phyloP scores from a whole-genome alignment of 2,888 invertebrate genomes.

The Phyllotreta striolata region DNA sequence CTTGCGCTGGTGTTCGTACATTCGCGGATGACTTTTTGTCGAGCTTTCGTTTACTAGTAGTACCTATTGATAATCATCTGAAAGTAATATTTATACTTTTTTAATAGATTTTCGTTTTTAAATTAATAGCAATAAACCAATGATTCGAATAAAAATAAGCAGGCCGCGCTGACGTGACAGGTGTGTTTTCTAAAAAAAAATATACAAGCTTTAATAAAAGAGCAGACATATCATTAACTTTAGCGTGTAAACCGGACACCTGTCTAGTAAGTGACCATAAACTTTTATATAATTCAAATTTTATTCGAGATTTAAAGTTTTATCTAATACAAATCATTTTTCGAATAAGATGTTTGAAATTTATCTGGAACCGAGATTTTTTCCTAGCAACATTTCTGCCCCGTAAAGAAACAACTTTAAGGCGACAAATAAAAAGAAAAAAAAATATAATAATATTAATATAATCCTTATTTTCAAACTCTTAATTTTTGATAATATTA shows the following conservation, averaged over 20 bases:
- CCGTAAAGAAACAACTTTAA: too few relatives aligned
- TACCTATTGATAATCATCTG: constrained; percentile 45
- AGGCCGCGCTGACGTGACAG: constrained; percentile 41
- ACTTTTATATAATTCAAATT: constrained; percentile 18
- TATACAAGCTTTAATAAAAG: constrained; percentile 39
- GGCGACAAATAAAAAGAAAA: constrained; percentile 10
- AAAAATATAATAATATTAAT: constrained; percentile 31
- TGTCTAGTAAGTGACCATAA: constrained; percentile 45
- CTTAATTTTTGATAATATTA: constrained; percentile 50
- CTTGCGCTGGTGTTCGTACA: constrained; percentile 13
- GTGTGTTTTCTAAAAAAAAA: constrained; percentile 43
- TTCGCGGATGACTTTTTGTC: constrained; percentile 37
- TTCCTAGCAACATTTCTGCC: background rate
- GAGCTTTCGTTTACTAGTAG: constrained; percentile 53
- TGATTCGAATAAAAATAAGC: constrained; percentile 34
- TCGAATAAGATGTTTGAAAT: background rate
- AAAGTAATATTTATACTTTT: constrained; percentile 39
- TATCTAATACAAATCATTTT: background rate
- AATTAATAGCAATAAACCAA: constrained; percentile 60
- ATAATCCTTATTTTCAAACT: constrained; percentile 45
- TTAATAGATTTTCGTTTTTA: constrained; percentile 45
- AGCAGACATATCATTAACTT: constrained; percentile 54
- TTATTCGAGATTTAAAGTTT: constrained; percentile 14
- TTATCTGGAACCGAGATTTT: constrained; percentile 4
- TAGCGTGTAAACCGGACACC: constrained; percentile 47